These are phyloP conservation scores for Harpagus bidentatus DNA, from an alignment of 2,113 vertebrate genomes.

Conservation along the genomic window DNA sequence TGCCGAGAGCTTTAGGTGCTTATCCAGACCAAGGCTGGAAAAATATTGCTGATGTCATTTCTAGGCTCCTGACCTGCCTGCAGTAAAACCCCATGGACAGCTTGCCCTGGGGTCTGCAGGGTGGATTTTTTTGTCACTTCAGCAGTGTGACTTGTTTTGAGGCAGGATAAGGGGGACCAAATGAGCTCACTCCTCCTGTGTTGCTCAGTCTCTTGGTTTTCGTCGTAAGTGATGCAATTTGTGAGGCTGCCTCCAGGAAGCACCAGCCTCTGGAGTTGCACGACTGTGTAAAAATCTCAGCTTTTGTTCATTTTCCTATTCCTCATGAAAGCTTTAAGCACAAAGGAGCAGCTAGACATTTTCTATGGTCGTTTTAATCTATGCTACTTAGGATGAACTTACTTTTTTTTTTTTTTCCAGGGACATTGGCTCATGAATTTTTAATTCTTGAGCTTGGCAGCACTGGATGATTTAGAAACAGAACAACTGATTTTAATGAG, in stretches of 20 bases:
- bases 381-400: background rate
- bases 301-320: background rate
- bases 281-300: background rate
- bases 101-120: background rate
- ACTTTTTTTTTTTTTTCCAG: background rate
- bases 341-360: background rate
- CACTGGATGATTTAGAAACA: background rate
- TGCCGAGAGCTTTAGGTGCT: background rate
- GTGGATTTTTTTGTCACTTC: background rate
- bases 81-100: background rate
- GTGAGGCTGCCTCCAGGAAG: background rate
- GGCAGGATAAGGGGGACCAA: background rate
- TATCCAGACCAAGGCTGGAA: background rate
- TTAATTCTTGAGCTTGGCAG: constrained; percentile 18
- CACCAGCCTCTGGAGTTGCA: background rate
- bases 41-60: background rate
- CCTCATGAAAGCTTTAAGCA: background rate
- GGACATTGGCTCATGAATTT: constrained; percentile 10
- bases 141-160: background rate
- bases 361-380: background rate
- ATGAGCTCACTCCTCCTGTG: fast-evolving
- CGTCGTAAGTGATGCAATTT: background rate
- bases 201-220: background rate
- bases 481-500: constrained; percentile 46
- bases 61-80: background rate